These are phyloP conservation scores for Phyllotis vaccarum DNA, from an alignment of 2,797 vertebrate species.

Conservation along the genomic window DNA sequence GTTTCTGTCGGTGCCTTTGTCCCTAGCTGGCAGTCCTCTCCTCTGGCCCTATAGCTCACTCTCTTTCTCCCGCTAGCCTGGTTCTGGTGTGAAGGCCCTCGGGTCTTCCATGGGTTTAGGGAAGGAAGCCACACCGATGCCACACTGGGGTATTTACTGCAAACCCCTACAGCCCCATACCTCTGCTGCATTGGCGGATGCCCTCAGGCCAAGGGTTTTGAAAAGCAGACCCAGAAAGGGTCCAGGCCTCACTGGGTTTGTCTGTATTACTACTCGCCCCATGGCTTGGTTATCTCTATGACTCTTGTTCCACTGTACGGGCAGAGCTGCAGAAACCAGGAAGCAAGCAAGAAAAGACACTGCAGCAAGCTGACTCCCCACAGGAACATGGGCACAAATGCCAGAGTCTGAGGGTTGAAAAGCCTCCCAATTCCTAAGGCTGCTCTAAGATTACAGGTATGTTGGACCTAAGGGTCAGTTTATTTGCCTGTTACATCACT, in stretches of 20 bases:
- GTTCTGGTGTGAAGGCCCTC: constrained; percentile 48
- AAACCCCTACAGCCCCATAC: not conserved
- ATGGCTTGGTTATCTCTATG: not conserved
- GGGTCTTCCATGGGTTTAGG: constrained; percentile 45
- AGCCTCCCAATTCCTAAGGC: not conserved
- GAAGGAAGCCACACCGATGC: not conserved
- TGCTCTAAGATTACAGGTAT: not conserved
- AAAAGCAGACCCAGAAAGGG: not conserved
- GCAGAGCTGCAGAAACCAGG: not conserved
- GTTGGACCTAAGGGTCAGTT: not conserved
- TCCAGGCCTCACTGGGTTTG: not conserved
- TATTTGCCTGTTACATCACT: not conserved
- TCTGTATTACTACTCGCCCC: not conserved
- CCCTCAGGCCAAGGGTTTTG: not conserved
- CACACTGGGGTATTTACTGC: constrained; percentile 4
- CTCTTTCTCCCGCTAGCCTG: not conserved
- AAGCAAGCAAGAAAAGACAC: not conserved
- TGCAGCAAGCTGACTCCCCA: not conserved
- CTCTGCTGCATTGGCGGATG: not conserved
- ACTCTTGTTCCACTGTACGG: not conserved
- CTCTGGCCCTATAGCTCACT: not conserved
- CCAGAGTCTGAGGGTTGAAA: not conserved
- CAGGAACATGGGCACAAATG: constrained; percentile 30
- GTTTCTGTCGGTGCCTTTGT: constrained; percentile 72
- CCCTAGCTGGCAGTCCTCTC: constrained; percentile 54